Evolutionary conservation across 2,888 invertebrate genomes (phyloP).

Genomic region (Nephrotoma flavescens): DNA sequence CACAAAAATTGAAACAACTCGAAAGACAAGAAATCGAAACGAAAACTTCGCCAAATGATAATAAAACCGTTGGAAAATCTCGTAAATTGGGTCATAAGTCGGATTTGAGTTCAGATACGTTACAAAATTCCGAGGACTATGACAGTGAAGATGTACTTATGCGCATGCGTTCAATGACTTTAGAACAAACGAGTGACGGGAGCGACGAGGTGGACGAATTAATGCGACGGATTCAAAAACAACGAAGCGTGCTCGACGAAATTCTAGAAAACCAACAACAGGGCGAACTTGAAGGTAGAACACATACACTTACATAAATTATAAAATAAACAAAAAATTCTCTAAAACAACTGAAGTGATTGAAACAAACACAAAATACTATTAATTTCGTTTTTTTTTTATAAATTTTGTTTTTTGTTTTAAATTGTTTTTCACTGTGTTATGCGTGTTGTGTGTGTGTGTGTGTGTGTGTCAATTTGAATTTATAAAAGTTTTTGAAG

Average conservation of each 20-base stretch:
- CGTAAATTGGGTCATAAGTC: background rate
- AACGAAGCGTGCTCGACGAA: constrained; percentile 55
- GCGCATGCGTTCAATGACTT: background rate
- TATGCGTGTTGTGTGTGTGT: background rate
- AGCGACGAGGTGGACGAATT: constrained; percentile 33
- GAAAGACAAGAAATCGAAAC: background rate
- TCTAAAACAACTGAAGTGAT: background rate
- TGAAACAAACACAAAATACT: background rate
- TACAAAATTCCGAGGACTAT: background rate
- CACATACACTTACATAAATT: background rate
- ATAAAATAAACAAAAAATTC: background rate
- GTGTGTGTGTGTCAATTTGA: background rate
- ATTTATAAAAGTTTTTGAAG: background rate
- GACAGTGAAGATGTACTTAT: background rate
- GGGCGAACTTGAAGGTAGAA: constrained; percentile 6
- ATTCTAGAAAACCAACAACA: constrained; percentile 37
- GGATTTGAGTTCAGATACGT: background rate
- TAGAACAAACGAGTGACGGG: background rate
- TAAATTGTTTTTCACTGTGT: background rate
- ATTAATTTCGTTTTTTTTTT: background rate
- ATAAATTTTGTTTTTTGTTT: background rate
- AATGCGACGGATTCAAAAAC: constrained; percentile 47
- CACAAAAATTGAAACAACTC: background rate
- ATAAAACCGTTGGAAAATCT: background rate
- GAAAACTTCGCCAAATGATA: background rate